Evolutionary conservation across 2,888 invertebrate species (phyloP), one percentile per base, ranked within the genome.

Genomic region (Sceliomorpha sp.): DNA sequence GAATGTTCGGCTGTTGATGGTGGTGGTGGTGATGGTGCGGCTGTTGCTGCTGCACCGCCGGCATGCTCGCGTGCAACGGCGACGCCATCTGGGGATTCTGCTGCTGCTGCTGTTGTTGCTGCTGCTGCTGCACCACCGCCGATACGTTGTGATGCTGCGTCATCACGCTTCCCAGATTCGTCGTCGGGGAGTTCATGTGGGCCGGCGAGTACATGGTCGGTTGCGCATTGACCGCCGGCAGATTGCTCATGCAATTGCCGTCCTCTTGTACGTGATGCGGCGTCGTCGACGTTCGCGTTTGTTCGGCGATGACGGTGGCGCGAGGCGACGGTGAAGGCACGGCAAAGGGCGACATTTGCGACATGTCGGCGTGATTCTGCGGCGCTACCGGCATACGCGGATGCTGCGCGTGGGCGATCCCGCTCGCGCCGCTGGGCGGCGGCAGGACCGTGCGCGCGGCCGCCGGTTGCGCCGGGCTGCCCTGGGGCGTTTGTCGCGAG

Each of bases 241-340:
- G 32, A 29, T 78, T 79, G 66, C 82, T 84, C 15, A 80, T 73
- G 56, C 82, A 83, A 40, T 81, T 84, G 26, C 75, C 70, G 59
- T 87, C 86, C 12, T 87, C 85, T 10, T 80, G 81, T 53, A 82
- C 73, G 51, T 84, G 85, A 50, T 86, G 86, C 0, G 86, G 86
- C 8, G 86, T 86, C 29, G 82, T 84, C 2, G 83, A 82, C 3
- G 85, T 85, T 70, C 86, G 81, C 51, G 85, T 83, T 72, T 86
- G 86, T 64, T 86, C 86, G 20, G 86, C 85, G 47, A 86, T 86
- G 12, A 86, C 83, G 40, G 79, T 82, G 17, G 86, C 83, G 40
- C 86, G 78, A 13, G 86, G 82, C 62, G 86, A 91, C 24, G 91
- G 91, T 13, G 91, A 92, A 67, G 91, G 91, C 88, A 91, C 91